Evolutionary conservation across 2,888 invertebrate species (phyloP).

Genomic region (Synergus laeviventris): DNA sequence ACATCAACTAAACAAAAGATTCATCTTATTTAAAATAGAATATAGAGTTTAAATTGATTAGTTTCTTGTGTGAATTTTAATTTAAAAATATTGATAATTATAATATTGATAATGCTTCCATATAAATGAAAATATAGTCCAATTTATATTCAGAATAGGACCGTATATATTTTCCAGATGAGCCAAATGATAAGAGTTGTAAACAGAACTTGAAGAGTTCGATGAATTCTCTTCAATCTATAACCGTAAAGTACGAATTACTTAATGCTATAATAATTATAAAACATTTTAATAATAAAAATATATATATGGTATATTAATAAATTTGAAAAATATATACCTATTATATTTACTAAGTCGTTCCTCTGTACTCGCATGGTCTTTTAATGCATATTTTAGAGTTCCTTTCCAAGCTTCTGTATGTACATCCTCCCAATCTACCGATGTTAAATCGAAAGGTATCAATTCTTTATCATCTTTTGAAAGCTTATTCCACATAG

Average conservation of each 20-base stretch:
- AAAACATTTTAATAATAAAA: not conserved
- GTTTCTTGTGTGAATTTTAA: too few relatives aligned
- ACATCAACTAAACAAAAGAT: too few relatives aligned
- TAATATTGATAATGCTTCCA: too few relatives aligned
- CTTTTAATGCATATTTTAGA: conserved; percentile 1
- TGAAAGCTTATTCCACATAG: conserved; percentile 78
- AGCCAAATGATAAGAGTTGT: not conserved
- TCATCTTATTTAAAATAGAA: too few relatives aligned
- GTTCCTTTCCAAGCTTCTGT: not conserved
- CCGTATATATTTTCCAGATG: not conserved
- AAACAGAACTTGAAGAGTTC: not conserved
- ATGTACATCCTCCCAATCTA: conserved; percentile 80
- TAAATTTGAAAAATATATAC: not conserved
- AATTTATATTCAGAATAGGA: not conserved
- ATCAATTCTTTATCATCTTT: conserved; percentile 80
- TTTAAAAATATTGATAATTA: too few relatives aligned
- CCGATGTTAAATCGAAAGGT: conserved; percentile 82
- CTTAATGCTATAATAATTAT: not conserved
- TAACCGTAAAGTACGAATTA: not conserved
- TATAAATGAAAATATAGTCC: too few relatives aligned
- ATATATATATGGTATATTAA: not conserved
- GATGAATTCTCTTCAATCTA: not conserved
- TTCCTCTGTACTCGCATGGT: not conserved
- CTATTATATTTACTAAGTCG: not conserved
- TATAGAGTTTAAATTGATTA: not conserved